phyloP scores from a whole-genome alignment of 2,113 vertebrate genomes.

The Corythornis vintsioides region DNA sequence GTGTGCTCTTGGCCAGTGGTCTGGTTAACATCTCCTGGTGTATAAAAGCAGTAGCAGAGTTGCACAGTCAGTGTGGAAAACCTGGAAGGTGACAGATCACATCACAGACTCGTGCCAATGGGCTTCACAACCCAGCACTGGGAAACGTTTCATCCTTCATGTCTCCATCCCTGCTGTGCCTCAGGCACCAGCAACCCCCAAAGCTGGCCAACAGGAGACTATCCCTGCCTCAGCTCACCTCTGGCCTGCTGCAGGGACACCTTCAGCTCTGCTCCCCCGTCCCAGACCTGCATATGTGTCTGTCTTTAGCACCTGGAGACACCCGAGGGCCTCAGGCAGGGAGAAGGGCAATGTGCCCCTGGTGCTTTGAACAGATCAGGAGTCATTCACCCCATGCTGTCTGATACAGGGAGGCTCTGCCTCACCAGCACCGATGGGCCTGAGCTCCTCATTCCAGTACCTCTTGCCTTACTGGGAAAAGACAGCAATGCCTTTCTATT shows the following conservation, averaged over 20 bases:
- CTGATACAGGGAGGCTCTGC: background rate
- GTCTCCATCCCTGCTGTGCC: background rate
- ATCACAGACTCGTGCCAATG: background rate
- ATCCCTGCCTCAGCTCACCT: rapidly evolving
- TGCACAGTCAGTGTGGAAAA: background rate
- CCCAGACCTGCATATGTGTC: rapidly evolving
- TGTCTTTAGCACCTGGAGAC: background rate
- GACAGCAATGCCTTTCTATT: background rate
- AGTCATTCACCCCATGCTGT: background rate
- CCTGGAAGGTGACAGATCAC: background rate
- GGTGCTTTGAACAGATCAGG: background rate
- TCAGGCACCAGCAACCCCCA: background rate
- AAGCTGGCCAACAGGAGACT: too few relatives aligned
- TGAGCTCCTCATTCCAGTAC: background rate
- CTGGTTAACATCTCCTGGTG: background rate
- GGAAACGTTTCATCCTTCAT: rapidly evolving
- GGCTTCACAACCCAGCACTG: rapidly evolving
- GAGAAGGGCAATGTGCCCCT: background rate
- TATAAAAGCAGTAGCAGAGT: background rate
- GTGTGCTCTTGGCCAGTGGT: rapidly evolving
- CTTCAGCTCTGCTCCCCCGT: background rate
- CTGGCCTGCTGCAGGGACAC: background rate
- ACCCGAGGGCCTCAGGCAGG: rapidly evolving
- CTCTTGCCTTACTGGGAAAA: background rate
- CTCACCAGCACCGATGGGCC: background rate